These are phyloP conservation scores for Lineus longissimus DNA, from an alignment of 1,140 invertebrate genomes.

Conservation along the genomic window DNA sequence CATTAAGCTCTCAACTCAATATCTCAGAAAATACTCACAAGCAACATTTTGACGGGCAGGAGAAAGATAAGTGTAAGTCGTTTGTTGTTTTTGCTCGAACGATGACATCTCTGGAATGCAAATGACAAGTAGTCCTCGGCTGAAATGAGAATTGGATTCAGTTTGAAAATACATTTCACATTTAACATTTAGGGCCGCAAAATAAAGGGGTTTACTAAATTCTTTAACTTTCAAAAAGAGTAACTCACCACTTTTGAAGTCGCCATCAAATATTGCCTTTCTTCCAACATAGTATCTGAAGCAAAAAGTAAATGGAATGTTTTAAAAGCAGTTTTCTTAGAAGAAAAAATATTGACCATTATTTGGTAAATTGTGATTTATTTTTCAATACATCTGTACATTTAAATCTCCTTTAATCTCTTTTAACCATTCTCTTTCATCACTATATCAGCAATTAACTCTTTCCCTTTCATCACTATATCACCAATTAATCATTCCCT, in stretches of 20 bases:
- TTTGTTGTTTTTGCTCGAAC: slow-evolving; percentile 80
- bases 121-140: slow-evolving; percentile 89
- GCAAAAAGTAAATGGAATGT: slow-evolving; percentile 15
- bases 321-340: not conserved
- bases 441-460: too few species aligned
- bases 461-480: too few species aligned
- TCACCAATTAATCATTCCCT: too few species aligned
- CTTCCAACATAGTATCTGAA: slow-evolving; percentile 85
- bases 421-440: too few species aligned
- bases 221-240: not conserved
- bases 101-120: slow-evolving; percentile 88
- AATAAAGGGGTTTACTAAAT: not conserved
- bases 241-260: slow-evolving; percentile 73
- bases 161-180: not conserved
- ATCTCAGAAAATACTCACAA: too few species aligned
- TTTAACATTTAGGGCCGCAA: not conserved
- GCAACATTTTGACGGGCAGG: slow-evolving; percentile 93
- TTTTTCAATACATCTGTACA: too few species aligned
- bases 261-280: slow-evolving; percentile 97
- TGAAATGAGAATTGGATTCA: slow-evolving; percentile 51
- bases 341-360: slow-evolving; percentile 2
- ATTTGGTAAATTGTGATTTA: too few species aligned
- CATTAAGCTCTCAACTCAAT: not conserved
- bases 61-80: slow-evolving; percentile 91
- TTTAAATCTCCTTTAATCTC: too few species aligned